phyloP scores from a whole-genome alignment of 2,113 vertebrate genomes.

The Fregata magnificens region DNA sequence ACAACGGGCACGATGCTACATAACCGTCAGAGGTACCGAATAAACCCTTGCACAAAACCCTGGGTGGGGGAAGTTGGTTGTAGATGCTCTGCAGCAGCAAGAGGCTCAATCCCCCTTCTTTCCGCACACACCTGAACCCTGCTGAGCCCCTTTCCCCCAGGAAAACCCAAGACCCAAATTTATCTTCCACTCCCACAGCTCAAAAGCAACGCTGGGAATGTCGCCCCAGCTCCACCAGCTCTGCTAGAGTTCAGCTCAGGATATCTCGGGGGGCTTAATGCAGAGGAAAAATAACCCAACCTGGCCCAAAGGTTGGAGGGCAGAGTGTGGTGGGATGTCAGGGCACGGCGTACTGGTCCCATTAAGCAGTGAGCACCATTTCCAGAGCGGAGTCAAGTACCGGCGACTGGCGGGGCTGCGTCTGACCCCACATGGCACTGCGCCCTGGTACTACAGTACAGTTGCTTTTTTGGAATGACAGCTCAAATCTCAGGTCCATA shows the following conservation, averaged over 20 bases:
- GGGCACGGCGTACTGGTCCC: not conserved
- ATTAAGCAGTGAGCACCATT: constrained; percentile 37
- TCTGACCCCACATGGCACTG: not conserved
- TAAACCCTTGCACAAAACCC: not conserved
- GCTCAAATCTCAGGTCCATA: not conserved
- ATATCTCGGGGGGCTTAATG: not conserved
- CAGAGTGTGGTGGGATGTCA: not conserved
- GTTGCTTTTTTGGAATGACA: not conserved
- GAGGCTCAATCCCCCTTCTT: not conserved
- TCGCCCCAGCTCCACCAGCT: not conserved
- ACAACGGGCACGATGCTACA: rapidly evolving
- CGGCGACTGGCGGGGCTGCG: not conserved
- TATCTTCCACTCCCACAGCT: not conserved
- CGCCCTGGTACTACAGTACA: not conserved
- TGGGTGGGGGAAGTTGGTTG: not conserved
- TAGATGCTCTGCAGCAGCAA: not conserved
- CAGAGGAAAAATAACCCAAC: not conserved
- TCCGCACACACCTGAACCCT: not conserved
- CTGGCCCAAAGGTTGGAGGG: not conserved
- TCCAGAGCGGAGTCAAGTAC: not conserved
- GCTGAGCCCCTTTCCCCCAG: not conserved
- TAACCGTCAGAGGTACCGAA: not conserved
- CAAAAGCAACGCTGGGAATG: not conserved
- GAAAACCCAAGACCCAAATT: not conserved
- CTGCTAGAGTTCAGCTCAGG: not conserved